phyloP scores from a whole-genome alignment of 2,113 vertebrate species.

The Oreochromis niloticus region DNA sequence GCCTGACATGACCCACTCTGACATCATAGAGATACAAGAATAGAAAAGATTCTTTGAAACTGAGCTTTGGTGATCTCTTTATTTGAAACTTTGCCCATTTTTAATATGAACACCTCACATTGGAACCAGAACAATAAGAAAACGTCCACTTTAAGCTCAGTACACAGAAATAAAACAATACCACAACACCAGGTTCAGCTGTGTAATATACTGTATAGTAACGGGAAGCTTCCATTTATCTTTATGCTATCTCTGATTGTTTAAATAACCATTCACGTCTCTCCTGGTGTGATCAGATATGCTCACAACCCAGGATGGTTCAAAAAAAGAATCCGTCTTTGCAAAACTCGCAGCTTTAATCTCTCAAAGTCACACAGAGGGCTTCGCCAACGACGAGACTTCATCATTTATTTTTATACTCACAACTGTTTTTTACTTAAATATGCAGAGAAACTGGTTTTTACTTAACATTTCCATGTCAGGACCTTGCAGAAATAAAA shows the following conservation, averaged over 20 bases:
- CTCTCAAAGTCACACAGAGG: background rate
- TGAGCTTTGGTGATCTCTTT: background rate
- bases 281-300: background rate
- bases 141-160: background rate
- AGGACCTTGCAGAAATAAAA: background rate
- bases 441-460: background rate
- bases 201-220: background rate
- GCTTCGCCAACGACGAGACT: rapidly evolving
- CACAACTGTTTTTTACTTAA: background rate
- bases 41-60: background rate
- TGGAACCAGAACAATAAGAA: background rate
- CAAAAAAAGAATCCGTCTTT: background rate
- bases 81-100: background rate
- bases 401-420: background rate
- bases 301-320: background rate
- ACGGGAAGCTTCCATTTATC: background rate
- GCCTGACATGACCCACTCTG: background rate
- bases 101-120: background rate
- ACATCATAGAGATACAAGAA: background rate
- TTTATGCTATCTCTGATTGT: background rate
- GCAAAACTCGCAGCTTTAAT: background rate
- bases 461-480: background rate
- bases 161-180: background rate
- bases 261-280: background rate
- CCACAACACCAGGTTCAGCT: background rate